Evolutionary conservation across 2,797 vertebrate genomes (phyloP).

Genomic region (Platyrinchus mystaceus): DNA sequence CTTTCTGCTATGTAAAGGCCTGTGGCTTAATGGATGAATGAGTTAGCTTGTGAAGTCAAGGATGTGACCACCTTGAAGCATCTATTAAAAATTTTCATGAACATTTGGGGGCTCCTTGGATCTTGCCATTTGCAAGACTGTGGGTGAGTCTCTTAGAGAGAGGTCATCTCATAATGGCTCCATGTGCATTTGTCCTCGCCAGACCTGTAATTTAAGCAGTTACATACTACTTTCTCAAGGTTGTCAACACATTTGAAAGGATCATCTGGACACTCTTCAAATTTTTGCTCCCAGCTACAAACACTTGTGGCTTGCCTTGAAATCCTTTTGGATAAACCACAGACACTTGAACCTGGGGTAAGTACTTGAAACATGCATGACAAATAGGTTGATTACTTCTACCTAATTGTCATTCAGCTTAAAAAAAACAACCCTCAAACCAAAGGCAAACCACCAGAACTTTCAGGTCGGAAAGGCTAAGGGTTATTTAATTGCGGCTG

Average conservation of each 20-base stretch:
- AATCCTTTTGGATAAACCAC: constrained; percentile 6
- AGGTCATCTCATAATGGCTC: neutral
- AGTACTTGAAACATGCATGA: neutral
- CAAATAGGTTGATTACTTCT: neutral
- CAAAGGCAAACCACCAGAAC: neutral
- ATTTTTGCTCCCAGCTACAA: neutral
- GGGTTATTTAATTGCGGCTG: neutral
- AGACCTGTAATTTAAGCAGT: neutral
- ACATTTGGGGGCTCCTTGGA: neutral
- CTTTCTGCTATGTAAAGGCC: neutral
- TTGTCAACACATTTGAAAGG: neutral
- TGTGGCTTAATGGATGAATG: neutral
- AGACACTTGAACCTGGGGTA: neutral
- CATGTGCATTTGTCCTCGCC: neutral
- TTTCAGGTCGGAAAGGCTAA: neutral
- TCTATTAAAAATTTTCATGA: neutral
- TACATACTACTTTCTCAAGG: neutral
- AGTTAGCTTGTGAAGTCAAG: neutral
- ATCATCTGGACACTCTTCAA: neutral
- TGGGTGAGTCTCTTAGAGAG: neutral
- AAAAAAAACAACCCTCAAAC: neutral
- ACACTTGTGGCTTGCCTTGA: constrained; percentile 10
- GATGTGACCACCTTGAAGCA: neutral
- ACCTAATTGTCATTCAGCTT: neutral
- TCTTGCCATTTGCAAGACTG: neutral